Evolutionary conservation across 2,113 vertebrate species (phyloP), one percentile per base, ranked within the genome.

Genomic region (Tauraco erythrolophus): DNA sequence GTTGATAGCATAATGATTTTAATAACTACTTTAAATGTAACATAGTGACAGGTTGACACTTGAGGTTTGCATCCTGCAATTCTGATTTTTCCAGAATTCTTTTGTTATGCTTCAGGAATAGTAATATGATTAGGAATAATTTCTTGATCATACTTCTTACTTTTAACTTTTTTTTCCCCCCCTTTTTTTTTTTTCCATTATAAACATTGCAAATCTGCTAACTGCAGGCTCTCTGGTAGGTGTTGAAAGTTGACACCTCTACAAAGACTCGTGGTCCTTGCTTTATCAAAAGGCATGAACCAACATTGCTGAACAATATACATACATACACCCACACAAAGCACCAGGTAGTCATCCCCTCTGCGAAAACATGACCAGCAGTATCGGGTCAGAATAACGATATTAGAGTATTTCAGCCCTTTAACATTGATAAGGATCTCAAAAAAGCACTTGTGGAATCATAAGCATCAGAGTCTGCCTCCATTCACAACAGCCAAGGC

Each of bases 1-100:
- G 92, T 87, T 98, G 98, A 98, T 97, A 96, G 92, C 97, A 97
- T 98, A 98, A 98, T 98, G 94, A 98, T 95, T 98, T 98, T 98
- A 98, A 98, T 98, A 98, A 97, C 96, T 96, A 97, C 98, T 97
- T 98, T 96, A 94, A 95, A 90, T 87, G 85, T 92, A 97, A 97
- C 97, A 95, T 48, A 72, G 94, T 97, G 98, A 98, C 97, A 98
- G 96, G 96, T 31, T 98, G 98, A 98, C 98, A 98, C 62, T 50
- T 28, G 11, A 97, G 57, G 85, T 96, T 97, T 98, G 91, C 96
- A 97, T 98, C 97, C 96, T 97, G 97, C 93, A 96, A 98, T 98
- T 97, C 97, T 98, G 96, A 96, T 97, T 98, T 97, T 98, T 94
- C 93, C 82, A 96, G 95, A 86, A 88, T 95, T 96, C 94, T 94